Base-by-base conservation (phyloP, 2,113 vertebrate genomes). In the Xenus cinereus region DNA sequence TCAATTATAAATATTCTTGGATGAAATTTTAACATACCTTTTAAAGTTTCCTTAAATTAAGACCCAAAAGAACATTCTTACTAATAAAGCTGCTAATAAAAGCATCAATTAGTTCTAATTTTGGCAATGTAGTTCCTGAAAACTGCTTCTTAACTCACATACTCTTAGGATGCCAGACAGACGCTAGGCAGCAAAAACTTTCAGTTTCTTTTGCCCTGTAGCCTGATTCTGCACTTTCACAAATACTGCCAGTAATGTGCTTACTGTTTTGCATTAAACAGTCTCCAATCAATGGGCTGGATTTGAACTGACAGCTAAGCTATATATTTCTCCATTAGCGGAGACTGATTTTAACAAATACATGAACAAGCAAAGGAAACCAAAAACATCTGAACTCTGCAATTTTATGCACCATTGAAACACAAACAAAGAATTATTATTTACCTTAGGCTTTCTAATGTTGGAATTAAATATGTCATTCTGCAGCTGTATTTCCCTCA, bases 371-470 rank as follows among this genome's bases (percentile, higher is more conserved):
- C 21, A 77, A 81, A 54, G 33, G 79, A 45, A 96, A 35, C 20
- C 39, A 32, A 69, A 85, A 85, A 24, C 27, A 50, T 77, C n/a
- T 57, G n/a, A 84, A 67, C 15, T 33, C 57, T 76, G 14, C 12
- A 66, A 59, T 91, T 92, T 87, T 90, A 89, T 76, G 57, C 30
- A 72, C 48, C 35, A 77, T 2, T 91, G 62, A 87, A 94, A 91
- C 21, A 89, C 14, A 71, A 66, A 71, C 14, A 84, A 88, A 90
- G 26, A 87, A 62, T 87, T 91, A 56, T 57, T 92, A 87, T 97
- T 95, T 94, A 93, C 68, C 35, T 84, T 62, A 62, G 37, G 12
- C 33, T 94, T 97, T 94, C 63, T 87, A 74, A 59, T 59, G 16
- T 63, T 87, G 64, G 48, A 88, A 72, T 96, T 73, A 93, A 93